Percentiles rank a stretch among this genome's conserved stretches.
Evolutionary conservation across 2,888 invertebrate genomes (phyloP).

Genomic region (Neoascia interrupta): DNA sequence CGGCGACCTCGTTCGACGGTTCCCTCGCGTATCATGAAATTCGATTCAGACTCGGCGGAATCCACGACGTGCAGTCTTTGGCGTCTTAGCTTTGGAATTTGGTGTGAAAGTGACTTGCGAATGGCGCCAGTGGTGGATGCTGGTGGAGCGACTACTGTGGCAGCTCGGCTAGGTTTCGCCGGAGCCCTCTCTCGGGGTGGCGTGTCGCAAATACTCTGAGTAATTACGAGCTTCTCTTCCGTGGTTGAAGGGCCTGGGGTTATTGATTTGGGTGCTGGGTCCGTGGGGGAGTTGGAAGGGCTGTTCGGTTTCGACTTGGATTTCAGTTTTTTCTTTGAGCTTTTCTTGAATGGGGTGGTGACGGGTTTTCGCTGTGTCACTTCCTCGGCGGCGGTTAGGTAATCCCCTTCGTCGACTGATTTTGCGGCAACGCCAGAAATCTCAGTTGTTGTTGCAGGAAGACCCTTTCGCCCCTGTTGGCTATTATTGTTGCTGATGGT

Average conservation of each 20-base stretch:
- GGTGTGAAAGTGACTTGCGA: conserved; percentile 70
- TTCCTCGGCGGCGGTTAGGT: conserved; percentile 42
- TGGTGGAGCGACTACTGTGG: conserved; percentile 31
- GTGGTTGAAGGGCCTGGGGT: conserved; percentile 67
- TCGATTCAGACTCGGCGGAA: conserved; percentile 71
- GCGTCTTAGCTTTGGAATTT: conserved; percentile 48
- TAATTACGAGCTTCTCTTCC: conserved; percentile 75
- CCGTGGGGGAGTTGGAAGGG: conserved; percentile 8
- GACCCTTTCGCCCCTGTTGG: conserved; percentile 66
- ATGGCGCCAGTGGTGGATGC: conserved; percentile 70
- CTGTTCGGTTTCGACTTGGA: conserved; percentile 56
- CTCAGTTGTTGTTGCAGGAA: conserved; percentile 74
- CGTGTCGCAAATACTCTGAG: conserved; percentile 77
- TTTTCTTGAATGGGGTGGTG: conserved; percentile 46
- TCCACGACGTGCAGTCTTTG: conserved; percentile 62
- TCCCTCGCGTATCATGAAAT: conserved; percentile 73
- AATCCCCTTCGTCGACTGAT: conserved; percentile 46
- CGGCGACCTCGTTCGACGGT: conserved; percentile 76
- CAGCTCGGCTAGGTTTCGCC: conserved; percentile 76
- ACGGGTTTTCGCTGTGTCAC: conserved; percentile 25
- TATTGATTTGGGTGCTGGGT: conserved; percentile 37
- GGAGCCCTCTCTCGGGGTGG: conserved; percentile 78
- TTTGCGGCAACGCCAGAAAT: conserved; percentile 71
- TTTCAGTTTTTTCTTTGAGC: conserved; percentile 70
- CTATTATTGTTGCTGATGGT: conserved; percentile 48